These are phyloP conservation scores for Rhinichthys osculus DNA, from an alignment of 2,797 vertebrate genomes.

Conservation along the genomic window DNA sequence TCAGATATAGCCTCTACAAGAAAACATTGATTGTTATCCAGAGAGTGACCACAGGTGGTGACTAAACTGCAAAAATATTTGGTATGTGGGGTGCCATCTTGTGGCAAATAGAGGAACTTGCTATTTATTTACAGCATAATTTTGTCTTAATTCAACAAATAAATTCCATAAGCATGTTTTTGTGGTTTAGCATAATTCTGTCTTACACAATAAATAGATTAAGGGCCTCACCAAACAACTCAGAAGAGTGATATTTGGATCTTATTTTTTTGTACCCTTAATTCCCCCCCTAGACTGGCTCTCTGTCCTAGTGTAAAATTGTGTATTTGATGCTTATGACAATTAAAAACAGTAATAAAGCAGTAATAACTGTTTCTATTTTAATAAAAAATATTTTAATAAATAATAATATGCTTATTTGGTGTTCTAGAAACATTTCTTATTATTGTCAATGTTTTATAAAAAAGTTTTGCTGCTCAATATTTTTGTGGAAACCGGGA, in stretches of 20 bases:
- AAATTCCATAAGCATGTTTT: background rate
- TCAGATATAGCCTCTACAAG: constrained; percentile 41
- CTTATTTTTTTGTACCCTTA: background rate
- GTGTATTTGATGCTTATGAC: background rate
- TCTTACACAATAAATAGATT: background rate
- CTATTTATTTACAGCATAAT: background rate
- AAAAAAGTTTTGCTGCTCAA: background rate
- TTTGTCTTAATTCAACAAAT: background rate
- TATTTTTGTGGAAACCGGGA: background rate
- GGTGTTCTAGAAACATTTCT: background rate
- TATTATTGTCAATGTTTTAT: background rate
- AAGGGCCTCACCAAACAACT: background rate
- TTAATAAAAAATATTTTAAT: background rate
- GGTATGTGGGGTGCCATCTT: constrained; percentile 67
- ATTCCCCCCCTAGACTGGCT: background rate
- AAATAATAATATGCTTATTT: background rate
- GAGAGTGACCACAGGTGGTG: constrained; percentile 60
- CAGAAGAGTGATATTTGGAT: background rate
- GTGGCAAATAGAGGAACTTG: constrained; percentile 69
- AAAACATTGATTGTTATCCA: constrained; percentile 55
- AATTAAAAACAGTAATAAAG: background rate
- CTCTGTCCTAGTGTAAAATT: background rate
- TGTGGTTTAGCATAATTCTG: background rate
- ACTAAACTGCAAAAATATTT: constrained; percentile 47
- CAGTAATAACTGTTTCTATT: background rate